phyloP scores from a whole-genome alignment of 2,113 vertebrate genomes.

The Cavia aperea region DNA sequence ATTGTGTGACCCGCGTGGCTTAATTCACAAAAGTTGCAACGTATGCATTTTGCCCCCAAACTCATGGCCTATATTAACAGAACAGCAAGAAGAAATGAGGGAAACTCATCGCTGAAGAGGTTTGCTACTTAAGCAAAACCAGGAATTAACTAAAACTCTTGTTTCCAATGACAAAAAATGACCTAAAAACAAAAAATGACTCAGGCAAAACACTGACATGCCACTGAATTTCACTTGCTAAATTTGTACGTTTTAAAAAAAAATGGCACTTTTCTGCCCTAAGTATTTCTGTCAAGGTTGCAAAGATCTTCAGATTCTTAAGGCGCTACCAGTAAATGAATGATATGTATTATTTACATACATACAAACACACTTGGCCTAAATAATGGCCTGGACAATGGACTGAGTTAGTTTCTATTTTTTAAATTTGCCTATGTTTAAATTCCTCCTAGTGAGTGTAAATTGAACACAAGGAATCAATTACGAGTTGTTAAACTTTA shows the following conservation, averaged over 20 bases:
- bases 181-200: background rate
- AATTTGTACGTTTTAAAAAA: background rate
- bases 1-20: background rate
- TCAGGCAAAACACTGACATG: background rate
- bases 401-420: slow-evolving; percentile 21
- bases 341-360: background rate
- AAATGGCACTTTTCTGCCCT: background rate
- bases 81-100: background rate
- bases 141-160: slow-evolving; percentile 32
- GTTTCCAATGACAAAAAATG: background rate
- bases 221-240: background rate
- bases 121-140: background rate
- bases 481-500: background rate
- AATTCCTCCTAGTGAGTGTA: background rate
- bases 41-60: background rate
- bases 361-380: background rate
- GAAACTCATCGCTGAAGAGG: background rate
- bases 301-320: background rate
- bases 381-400: background rate
- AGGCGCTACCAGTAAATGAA: slow-evolving; percentile 18
- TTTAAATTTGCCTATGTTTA: background rate
- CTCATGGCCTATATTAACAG: background rate
- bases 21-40: slow-evolving; percentile 2
- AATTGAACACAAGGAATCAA: slow-evolving; percentile 25
- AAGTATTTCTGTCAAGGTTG: slow-evolving; percentile 2